Percentiles rank a stretch among this genome's conserved stretches.
Evolutionary conservation across 1,140 invertebrate species (phyloP).

Genomic region (Brachionus rotundiformis): DNA sequence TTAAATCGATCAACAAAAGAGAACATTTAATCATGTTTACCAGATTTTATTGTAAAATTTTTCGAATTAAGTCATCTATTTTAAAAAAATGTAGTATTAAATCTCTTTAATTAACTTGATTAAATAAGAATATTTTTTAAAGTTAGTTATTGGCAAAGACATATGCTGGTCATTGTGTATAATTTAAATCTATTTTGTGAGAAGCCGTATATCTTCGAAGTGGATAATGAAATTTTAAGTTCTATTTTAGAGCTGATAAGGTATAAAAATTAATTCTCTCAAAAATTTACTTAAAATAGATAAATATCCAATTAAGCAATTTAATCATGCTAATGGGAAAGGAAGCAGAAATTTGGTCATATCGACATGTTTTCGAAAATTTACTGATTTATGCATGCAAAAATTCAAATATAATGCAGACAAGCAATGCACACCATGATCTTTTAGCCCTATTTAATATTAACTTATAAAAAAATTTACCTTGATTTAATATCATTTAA

Average conservation of each 20-base stretch:
- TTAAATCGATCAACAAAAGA: background rate
- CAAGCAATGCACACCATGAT: background rate
- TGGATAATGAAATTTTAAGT: background rate
- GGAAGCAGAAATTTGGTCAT: background rate
- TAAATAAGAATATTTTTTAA: background rate
- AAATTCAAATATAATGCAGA: conserved; percentile 17
- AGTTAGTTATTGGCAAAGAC: background rate
- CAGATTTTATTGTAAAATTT: conserved; percentile 31
- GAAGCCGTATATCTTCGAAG: background rate
- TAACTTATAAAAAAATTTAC: no score
- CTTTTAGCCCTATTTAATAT: conserved; percentile 12
- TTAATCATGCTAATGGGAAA: background rate
- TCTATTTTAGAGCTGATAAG: background rate
- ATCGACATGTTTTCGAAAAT: background rate
- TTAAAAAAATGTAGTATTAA: conserved; percentile 7
- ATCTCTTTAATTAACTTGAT: background rate
- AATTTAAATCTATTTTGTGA: conserved; percentile 28
- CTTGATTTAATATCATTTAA: background rate
- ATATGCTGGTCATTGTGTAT: background rate
- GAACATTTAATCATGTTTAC: background rate
- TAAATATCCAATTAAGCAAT: background rate
- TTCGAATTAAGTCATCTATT: background rate
- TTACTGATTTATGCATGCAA: background rate
- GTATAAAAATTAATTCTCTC: no score
- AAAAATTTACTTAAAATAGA: no score